phyloP scores from a whole-genome alignment of 1,140 invertebrate species.

The Hormaphis cornu region DNA sequence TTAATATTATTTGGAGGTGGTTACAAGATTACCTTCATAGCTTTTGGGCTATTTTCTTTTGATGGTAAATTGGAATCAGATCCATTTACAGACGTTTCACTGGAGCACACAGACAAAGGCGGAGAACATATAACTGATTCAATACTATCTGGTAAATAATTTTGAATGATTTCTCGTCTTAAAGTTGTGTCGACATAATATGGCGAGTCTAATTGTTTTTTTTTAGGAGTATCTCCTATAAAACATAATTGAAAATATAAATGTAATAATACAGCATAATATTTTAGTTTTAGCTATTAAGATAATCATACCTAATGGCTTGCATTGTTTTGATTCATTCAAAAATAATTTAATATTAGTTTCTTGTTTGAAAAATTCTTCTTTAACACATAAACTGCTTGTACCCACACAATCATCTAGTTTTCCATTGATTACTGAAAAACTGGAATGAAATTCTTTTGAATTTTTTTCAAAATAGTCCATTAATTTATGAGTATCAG shows the following conservation, averaged over 20 bases:
- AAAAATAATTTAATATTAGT: slow-evolving; percentile 16
- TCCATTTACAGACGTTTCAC: neutral
- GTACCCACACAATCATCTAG: slow-evolving; percentile 7
- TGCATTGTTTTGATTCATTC: slow-evolving; percentile 7
- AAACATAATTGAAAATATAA: neutral
- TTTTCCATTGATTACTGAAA: slow-evolving; percentile 13
- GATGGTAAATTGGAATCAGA: slow-evolving; percentile 9
- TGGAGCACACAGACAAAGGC: neutral
- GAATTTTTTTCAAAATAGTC: neutral
- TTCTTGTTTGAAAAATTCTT: slow-evolving; percentile 23
- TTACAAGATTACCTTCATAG: neutral
- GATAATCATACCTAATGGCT: slow-evolving; percentile 1
- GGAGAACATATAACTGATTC: neutral
- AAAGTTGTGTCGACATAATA: slow-evolving; percentile 13
- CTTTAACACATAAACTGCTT: slow-evolving; percentile 22
- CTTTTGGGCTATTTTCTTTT: slow-evolving; percentile 3
- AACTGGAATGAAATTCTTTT: slow-evolving; percentile 2
- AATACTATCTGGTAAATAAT: neutral
- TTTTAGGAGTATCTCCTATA: slow-evolving; percentile 9
- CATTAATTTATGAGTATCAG: neutral
- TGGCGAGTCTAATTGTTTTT: slow-evolving; percentile 10
- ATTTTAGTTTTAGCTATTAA: neutral
- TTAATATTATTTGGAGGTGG: too few species aligned
- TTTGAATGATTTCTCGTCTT: slow-evolving; percentile 14
- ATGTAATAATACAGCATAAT: neutral